A percentile compares a stretch with the other conserved stretches of the same genome.
These are phyloP conservation scores for Hippocampus barbouri DNA, from an alignment of 2,113 vertebrate species.

Conservation along the genomic window DNA sequence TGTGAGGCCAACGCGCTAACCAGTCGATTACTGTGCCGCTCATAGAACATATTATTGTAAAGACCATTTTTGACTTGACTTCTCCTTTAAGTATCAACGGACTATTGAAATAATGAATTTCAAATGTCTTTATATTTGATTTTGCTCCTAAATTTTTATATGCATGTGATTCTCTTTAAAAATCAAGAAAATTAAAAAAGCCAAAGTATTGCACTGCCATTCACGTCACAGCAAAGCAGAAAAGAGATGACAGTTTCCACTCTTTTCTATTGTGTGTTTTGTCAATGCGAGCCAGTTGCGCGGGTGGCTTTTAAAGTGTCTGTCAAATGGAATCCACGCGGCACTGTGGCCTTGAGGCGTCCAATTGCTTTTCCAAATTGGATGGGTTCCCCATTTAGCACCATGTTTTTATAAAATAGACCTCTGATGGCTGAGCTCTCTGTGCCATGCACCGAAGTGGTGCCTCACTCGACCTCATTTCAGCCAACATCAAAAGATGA, in stretches of 20 bases:
- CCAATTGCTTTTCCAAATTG: conserved; percentile 1
- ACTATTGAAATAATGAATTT: background rate
- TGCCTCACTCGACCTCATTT: background rate
- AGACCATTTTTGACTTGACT: too few relatives aligned
- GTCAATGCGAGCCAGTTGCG: background rate
- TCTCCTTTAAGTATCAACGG: too few relatives aligned
- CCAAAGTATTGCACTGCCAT: background rate
- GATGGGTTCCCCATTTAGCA: background rate
- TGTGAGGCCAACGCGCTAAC: too few relatives aligned
- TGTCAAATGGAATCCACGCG: background rate
- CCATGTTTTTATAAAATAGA: background rate
- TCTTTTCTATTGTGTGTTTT: background rate
- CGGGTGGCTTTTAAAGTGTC: background rate
- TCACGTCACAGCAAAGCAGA: background rate
- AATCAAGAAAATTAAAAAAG: background rate
- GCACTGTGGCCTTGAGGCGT: background rate
- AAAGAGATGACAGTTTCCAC: background rate
- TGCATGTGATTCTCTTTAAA: background rate
- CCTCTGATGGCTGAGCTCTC: background rate
- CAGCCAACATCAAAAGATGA: background rate
- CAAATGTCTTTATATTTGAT: background rate
- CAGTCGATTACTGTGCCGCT: too few relatives aligned
- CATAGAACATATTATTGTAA: background rate
- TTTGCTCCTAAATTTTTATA: too few relatives aligned
- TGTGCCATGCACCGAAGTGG: background rate